These are phyloP conservation scores for Pangasius mekongensis DNA, from an alignment of 2,797 vertebrate species.

Conservation along the genomic window DNA sequence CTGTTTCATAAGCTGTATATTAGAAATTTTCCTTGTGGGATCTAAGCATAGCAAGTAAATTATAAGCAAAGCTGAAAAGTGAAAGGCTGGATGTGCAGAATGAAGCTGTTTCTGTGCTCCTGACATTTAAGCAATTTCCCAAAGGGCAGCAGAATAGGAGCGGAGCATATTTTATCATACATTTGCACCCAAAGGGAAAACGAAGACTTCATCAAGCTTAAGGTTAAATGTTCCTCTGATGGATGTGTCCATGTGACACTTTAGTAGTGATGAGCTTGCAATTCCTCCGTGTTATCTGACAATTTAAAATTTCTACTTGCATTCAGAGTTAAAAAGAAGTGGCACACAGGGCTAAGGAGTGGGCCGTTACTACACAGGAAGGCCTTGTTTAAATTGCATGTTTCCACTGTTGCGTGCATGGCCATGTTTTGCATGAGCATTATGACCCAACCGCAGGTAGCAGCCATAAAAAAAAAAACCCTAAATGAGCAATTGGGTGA, in stretches of 20 bases:
- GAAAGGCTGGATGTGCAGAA: background rate
- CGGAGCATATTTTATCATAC: slow-evolving; percentile 43
- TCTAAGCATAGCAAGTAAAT: background rate
- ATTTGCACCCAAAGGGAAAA: slow-evolving; percentile 39
- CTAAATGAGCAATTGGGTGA: slow-evolving; percentile 71
- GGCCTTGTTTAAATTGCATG: slow-evolving; percentile 32
- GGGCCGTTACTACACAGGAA: slow-evolving; percentile 26
- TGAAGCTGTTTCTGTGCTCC: slow-evolving; percentile 23
- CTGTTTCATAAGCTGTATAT: background rate
- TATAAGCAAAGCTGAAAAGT: slow-evolving; percentile 5
- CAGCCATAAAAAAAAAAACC: slow-evolving; percentile 68
- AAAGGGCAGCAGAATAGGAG: slow-evolving; percentile 13
- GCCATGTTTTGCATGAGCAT: slow-evolving; percentile 56
- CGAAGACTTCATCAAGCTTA: slow-evolving; percentile 12
- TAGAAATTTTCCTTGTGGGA: background rate
- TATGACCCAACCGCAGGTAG: slow-evolving; percentile 70
- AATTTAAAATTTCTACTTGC: background rate
- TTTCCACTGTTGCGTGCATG: slow-evolving; percentile 62
- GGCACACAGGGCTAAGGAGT: background rate
- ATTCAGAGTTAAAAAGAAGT: background rate
- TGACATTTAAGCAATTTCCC: slow-evolving; percentile 39
- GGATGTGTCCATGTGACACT: background rate
- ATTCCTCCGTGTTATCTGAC: background rate
- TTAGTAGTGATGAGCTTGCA: background rate
- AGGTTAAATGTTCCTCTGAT: slow-evolving; percentile 25